These are phyloP conservation scores for Fukomys damarensis DNA, from an alignment of 2,113 vertebrate genomes.

Conservation along the genomic window DNA sequence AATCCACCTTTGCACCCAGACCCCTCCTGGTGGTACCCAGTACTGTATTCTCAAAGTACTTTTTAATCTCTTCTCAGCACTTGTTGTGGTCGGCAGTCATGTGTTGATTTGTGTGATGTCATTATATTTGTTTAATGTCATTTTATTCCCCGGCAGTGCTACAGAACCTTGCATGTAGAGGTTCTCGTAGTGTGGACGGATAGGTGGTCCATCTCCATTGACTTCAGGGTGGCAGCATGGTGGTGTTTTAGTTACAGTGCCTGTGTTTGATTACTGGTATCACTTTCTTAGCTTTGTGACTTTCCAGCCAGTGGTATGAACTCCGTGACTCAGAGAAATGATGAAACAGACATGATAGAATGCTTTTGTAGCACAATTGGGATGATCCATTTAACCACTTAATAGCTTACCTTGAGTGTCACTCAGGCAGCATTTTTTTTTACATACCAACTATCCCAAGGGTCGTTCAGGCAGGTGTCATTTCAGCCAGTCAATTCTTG, in stretches of 20 bases:
- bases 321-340: not conserved
- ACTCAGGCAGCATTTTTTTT: not conserved
- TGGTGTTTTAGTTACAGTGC: too few species aligned
- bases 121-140: not conserved
- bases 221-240: not conserved
- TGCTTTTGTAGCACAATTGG: not conserved
- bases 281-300: not conserved
- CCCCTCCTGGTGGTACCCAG: too few species aligned
- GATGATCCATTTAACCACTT: not conserved
- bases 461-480: not conserved
- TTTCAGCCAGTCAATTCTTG: not conserved
- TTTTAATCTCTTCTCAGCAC: not conserved
- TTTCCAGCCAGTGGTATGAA: not conserved
- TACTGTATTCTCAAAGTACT: not conserved
- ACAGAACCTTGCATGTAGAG: rapidly evolving
- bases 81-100: not conserved
- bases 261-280: not conserved
- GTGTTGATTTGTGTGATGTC: not conserved
- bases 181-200: too few species aligned
- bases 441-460: not conserved
- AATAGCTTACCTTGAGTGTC: too few species aligned
- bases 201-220: not conserved
- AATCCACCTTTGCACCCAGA: rapidly evolving
- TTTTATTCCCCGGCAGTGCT: not conserved
- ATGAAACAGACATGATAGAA: not conserved